Conservation (phyloP, 2,113 vertebrate genomes). For the Hyaena hyaena region DNA sequence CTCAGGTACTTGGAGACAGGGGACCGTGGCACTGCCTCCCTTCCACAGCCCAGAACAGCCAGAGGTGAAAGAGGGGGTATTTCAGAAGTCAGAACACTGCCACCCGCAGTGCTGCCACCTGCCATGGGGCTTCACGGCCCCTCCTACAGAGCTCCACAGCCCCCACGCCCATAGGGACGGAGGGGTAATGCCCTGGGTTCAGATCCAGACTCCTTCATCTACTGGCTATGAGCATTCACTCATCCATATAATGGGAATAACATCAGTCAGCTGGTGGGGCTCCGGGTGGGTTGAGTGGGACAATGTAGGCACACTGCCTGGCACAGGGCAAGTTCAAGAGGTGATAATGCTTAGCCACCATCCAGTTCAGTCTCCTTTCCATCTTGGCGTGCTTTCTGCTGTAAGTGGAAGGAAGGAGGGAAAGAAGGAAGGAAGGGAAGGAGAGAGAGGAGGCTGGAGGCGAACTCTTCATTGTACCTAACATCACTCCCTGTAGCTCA, state of each 20-base stretch:
- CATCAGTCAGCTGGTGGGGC: not conserved
- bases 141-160: accelerated
- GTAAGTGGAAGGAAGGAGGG: not conserved
- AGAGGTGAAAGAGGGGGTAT: not conserved
- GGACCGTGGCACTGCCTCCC: not conserved
- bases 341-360: not conserved
- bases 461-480: not conserved
- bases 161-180: no score
- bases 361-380: not conserved
- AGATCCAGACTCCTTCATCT: not conserved
- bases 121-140: not conserved
- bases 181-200: not conserved
- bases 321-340: not conserved
- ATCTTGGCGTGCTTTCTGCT: not conserved
- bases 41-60: not conserved
- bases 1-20: not conserved
- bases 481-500: not conserved
- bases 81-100: not conserved
- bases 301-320: accelerated
- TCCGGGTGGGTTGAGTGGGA: not conserved
- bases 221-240: not conserved
- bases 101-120: not conserved
- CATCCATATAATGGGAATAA: not conserved
- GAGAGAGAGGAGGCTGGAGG: not conserved
- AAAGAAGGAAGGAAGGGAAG: not conserved